phyloP scores from a whole-genome alignment of 2,113 vertebrate species.

The Scopus umbretta region DNA sequence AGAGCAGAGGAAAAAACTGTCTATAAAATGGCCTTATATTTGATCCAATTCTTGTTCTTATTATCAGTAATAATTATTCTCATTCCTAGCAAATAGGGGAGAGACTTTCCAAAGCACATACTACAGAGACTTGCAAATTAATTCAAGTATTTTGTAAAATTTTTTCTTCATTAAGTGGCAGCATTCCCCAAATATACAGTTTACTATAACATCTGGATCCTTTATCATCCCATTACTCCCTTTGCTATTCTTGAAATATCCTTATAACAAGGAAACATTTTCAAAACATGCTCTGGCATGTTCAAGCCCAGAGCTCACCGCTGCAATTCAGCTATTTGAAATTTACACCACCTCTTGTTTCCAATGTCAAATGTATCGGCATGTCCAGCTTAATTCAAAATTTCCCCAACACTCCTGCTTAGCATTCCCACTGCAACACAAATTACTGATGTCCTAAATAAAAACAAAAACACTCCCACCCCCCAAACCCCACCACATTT shows the following conservation, averaged over 20 bases:
- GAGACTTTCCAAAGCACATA: background rate
- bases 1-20: no score
- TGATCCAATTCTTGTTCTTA: no score
- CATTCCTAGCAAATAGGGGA: background rate
- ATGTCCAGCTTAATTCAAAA: no score
- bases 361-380: no score
- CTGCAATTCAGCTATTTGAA: no score
- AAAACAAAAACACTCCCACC: background rate
- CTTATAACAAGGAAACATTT: background rate
- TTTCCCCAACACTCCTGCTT: no score
- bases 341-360: no score
- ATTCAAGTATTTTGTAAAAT: conserved; percentile 8
- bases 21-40: no score
- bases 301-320: background rate
- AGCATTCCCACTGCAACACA: no score
- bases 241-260: conserved; percentile 1
- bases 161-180: background rate
- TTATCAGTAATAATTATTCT: background rate
- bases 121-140: background rate
- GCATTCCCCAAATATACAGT: background rate
- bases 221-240: background rate
- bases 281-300: background rate
- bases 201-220: background rate
- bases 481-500: background rate
- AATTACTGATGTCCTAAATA: background rate